Conservation (phyloP, 37 sponge, comb jelly and placozoan genomes). For the Bolinopsis microptera region DNA sequence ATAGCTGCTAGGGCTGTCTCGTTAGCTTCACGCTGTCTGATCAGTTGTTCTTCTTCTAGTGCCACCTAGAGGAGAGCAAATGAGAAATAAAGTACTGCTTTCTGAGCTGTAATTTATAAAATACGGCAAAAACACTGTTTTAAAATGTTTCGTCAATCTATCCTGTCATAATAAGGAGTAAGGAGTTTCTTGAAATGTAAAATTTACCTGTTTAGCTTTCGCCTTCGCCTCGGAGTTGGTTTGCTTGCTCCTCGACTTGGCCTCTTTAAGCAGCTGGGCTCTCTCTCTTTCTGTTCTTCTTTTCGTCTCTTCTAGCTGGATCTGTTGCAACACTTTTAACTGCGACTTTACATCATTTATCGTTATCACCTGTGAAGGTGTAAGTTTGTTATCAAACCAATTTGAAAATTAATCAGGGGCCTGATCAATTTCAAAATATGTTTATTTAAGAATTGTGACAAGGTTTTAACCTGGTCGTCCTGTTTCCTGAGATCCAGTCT, state of each 20-base stretch:
- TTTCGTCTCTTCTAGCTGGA: conserved; percentile 32
- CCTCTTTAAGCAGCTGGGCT: background rate
- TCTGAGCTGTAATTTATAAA: no score
- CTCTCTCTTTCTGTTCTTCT: background rate
- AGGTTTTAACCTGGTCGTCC: background rate
- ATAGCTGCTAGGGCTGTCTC: conserved; percentile 55
- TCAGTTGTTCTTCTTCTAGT: conserved; percentile 19
- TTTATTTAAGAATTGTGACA: background rate
- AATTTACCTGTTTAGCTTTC: conserved; percentile 23
- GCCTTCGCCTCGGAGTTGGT: conserved; percentile 40
- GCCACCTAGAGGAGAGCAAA: background rate
- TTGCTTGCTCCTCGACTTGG: conserved; percentile 1
- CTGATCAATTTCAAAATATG: no score
- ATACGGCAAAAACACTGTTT: no score
- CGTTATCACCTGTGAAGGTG: background rate
- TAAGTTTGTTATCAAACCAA: no score
- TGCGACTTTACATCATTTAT: background rate
- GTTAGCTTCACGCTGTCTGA: conserved; percentile 32
- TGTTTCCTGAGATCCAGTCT: background rate
- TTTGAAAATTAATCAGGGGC: no score
- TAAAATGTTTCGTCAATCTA: no score
- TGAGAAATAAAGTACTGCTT: no score
- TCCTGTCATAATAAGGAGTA: no score
- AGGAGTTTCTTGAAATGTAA: background rate
- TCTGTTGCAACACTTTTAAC: background rate